Evolutionary conservation across 2,113 vertebrate genomes (phyloP).

Genomic region (Riparia riparia): DNA sequence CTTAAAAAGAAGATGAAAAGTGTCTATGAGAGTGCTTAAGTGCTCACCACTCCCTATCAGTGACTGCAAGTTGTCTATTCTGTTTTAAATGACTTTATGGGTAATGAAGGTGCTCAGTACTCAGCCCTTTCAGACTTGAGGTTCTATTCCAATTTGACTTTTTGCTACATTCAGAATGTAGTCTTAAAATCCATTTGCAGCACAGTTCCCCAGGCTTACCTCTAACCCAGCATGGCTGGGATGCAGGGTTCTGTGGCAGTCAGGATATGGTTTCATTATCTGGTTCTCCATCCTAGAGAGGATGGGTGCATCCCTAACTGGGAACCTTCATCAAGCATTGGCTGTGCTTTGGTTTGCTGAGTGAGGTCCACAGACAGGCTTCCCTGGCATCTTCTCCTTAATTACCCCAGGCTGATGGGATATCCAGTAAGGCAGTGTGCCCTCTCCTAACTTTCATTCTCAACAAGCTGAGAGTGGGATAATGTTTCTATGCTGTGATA

Average conservation of each 20-base stretch:
- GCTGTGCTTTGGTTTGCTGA: not conserved
- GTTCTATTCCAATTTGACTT: not conserved
- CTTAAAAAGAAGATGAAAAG: not conserved
- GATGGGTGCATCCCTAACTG: not conserved
- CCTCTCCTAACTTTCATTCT: not conserved
- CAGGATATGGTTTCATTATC: not conserved
- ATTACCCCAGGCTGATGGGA: not conserved
- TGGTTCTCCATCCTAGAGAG: not conserved
- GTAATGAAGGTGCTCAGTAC: not conserved
- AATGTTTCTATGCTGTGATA: not conserved
- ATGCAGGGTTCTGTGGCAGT: not conserved
- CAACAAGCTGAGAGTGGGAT: not conserved
- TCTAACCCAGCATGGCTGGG: not conserved
- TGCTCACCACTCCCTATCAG: not conserved
- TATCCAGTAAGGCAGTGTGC: accelerated
- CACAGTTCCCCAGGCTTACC: not conserved
- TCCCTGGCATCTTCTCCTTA: not conserved
- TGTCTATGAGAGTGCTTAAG: not conserved
- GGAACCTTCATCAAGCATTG: not conserved
- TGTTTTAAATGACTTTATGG: not conserved
- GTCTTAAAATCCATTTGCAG: not conserved
- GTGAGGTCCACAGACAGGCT: not conserved
- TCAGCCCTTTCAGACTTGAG: not conserved
- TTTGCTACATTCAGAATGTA: not conserved
- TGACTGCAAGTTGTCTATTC: not conserved